A percentile compares a stretch with the other conserved stretches of the same genome.
phyloP scores from a whole-genome alignment of 2,888 invertebrate genomes.

The Argyresthia albistria region DNA sequence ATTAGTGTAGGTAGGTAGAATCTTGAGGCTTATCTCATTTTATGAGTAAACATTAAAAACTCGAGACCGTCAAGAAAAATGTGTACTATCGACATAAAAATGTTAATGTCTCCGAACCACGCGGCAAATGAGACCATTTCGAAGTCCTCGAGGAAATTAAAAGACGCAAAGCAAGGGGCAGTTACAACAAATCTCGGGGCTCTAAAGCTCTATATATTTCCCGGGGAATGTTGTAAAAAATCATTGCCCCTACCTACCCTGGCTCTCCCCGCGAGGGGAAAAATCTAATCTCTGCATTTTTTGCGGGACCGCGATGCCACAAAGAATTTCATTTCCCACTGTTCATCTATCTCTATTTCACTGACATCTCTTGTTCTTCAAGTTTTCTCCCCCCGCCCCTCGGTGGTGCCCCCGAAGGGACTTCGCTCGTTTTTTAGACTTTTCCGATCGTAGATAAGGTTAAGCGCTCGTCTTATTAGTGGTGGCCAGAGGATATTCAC shows the following conservation, averaged over 20 bases:
- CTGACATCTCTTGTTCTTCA: constrained; percentile 72
- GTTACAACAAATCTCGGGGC: constrained; percentile 62
- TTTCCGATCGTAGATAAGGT: constrained; percentile 69
- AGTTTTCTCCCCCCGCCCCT: constrained; percentile 28
- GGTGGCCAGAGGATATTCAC: constrained; percentile 51
- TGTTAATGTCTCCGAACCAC: not conserved
- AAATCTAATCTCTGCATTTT: constrained; percentile 74
- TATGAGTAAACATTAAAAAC: no score
- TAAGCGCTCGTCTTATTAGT: constrained; percentile 67
- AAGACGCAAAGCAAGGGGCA: constrained; percentile 63
- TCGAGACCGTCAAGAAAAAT: not conserved
- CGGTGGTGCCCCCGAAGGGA: constrained; percentile 13
- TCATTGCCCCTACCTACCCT: constrained; percentile 69
- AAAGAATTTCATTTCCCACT: constrained; percentile 75
- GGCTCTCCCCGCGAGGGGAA: constrained; percentile 62
- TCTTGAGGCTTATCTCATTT: no score
- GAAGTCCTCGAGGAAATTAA: constrained; percentile 57
- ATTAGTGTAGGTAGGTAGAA: no score
- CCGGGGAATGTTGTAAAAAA: constrained; percentile 67
- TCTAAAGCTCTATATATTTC: constrained; percentile 70
- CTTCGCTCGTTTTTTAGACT: constrained; percentile 65
- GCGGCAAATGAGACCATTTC: not conserved
- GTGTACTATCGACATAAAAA: not conserved
- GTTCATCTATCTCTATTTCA: constrained; percentile 74
- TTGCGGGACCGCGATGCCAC: constrained; percentile 74